A percentile compares a stretch with the other conserved stretches of the same genome.
Evolutionary conservation across 1,140 invertebrate species (phyloP).

Genomic region (Diploscapter pachys): DNA sequence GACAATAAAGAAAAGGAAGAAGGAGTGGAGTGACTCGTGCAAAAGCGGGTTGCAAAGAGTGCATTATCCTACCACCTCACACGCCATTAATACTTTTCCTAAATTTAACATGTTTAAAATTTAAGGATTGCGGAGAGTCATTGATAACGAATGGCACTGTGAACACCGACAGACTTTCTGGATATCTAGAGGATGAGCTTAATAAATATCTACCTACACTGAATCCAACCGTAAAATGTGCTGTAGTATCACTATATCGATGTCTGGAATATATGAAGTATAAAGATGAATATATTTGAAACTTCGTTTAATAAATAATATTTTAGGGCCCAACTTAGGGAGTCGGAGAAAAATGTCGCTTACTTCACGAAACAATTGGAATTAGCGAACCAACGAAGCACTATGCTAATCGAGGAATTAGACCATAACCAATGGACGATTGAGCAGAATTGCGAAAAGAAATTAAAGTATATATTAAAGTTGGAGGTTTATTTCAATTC

Average conservation of each 20-base stretch:
- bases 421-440: conserved; percentile 34
- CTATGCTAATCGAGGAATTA: conserved; percentile 30
- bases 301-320: background rate
- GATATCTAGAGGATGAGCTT: background rate
- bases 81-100: too few species aligned
- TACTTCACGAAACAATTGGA: conserved; percentile 32
- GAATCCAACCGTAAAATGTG: background rate
- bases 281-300: background rate
- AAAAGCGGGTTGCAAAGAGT: too few species aligned
- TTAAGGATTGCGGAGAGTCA: too few species aligned
- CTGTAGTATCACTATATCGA: background rate
- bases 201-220: background rate
- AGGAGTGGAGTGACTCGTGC: too few species aligned
- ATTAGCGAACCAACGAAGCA: conserved; percentile 31
- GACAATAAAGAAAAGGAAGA: too few species aligned
- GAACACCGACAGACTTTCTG: too few species aligned
- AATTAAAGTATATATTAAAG: conserved; percentile 16
- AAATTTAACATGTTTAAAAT: too few species aligned
- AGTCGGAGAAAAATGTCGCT: conserved; percentile 17
- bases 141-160: too few species aligned
- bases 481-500: conserved; percentile 7
- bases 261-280: background rate
- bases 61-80: too few species aligned
- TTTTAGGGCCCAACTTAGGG: conserved; percentile 28
- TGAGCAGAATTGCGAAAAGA: conserved; percentile 33